These are phyloP conservation scores for Sciurus vulgaris DNA, from an alignment of 2,797 vertebrate genomes.

Conservation along the genomic window DNA sequence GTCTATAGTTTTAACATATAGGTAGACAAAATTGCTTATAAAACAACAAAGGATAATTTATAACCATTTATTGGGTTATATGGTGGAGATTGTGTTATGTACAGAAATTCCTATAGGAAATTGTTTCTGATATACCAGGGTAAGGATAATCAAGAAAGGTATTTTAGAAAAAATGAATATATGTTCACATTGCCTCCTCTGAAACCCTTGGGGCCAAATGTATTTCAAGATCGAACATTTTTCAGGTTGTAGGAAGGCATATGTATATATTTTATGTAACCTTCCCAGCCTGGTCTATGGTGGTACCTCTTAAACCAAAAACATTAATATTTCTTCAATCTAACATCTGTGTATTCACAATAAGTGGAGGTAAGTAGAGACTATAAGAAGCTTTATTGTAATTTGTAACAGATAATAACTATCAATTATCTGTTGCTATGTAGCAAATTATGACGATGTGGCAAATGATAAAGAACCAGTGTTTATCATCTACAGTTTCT, in stretches of 20 bases:
- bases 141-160: not conserved
- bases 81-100: not conserved
- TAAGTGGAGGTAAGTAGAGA: not conserved
- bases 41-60: not conserved
- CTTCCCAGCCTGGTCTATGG: not conserved
- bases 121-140: not conserved
- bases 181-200: not conserved
- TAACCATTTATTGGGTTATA: not conserved
- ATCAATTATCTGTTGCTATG: not conserved
- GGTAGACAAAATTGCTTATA: conserved; percentile 8
- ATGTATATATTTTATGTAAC: not conserved
- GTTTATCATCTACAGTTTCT: not conserved
- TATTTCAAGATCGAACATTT: conserved; percentile 16
- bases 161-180: conserved; percentile 20
- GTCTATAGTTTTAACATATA: not conserved
- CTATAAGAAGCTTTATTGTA: not conserved
- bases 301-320: not conserved
- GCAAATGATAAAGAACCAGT: not conserved
- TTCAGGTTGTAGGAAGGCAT: conserved; percentile 13
- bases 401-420: not conserved
- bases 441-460: not conserved
- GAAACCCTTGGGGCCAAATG: not conserved
- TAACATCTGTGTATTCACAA: not conserved
- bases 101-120: conserved; percentile 34
- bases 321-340: not conserved